A percentile compares a stretch with the other conserved stretches of the same genome.
These are phyloP conservation scores for Pomacea maculata DNA, from an alignment of 1,140 invertebrate genomes.

Conservation along the genomic window DNA sequence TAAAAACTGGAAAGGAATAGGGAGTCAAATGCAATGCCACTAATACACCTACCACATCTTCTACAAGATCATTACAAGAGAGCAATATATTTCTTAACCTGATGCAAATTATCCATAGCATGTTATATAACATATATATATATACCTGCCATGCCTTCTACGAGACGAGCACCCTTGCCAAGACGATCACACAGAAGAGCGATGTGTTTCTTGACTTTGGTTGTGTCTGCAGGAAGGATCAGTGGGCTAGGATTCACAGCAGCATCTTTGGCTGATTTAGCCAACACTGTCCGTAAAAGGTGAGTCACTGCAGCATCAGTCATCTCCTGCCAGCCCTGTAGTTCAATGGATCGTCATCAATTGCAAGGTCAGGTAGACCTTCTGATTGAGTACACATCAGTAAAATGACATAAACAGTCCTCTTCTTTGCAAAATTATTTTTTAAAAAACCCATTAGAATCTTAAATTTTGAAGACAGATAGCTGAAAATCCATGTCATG, in stretches of 20 bases:
- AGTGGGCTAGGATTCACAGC: conserved; percentile 66
- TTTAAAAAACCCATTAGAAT: too few relatives aligned
- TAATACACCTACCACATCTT: background rate
- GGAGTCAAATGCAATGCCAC: background rate
- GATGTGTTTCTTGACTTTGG: conserved; percentile 73
- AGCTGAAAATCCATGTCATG: too few relatives aligned
- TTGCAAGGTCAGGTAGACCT: too few relatives aligned
- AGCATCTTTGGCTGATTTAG: conserved; percentile 59
- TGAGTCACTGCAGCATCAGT: conserved; percentile 69
- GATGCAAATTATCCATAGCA: background rate
- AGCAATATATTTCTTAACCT: background rate
- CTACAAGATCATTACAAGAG: background rate
- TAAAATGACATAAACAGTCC: too few relatives aligned
- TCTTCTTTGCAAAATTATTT: too few relatives aligned
- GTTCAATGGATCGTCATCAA: too few relatives aligned
- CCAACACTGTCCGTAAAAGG: conserved; percentile 68
- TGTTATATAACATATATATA: background rate
- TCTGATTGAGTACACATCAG: too few relatives aligned
- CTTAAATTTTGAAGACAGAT: too few relatives aligned
- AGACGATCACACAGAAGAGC: conserved; percentile 69
- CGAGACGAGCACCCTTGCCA: conserved; percentile 60
- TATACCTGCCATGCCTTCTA: conserved; percentile 53
- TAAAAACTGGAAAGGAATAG: too few relatives aligned
- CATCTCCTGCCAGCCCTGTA: conserved; percentile 72
- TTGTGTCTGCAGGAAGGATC: conserved; percentile 67